These are phyloP conservation scores for Zootoca vivipara DNA, from an alignment of 2,113 vertebrate species.

Conservation along the genomic window DNA sequence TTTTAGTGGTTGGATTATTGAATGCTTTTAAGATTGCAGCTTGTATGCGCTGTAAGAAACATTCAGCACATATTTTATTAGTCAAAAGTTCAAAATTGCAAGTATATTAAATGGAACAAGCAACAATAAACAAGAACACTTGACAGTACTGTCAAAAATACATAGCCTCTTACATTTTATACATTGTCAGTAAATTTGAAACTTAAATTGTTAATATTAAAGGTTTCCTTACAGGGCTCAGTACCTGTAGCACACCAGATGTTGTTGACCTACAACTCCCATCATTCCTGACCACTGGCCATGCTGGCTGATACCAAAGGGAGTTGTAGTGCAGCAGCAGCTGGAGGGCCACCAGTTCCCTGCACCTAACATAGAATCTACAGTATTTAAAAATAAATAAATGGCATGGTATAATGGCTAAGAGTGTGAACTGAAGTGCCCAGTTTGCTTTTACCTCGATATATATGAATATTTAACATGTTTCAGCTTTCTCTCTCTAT, in stretches of 20 bases:
- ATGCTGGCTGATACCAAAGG: background rate
- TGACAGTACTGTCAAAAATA: background rate
- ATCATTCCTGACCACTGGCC: background rate
- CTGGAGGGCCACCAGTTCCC: background rate
- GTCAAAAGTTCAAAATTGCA: slow-evolving; percentile 14
- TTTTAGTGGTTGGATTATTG: slow-evolving; percentile 97
- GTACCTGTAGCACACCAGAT: background rate
- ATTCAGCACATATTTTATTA: slow-evolving; percentile 11
- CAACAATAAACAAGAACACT: background rate
- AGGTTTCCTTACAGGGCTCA: background rate
- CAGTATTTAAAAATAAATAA: too few species aligned
- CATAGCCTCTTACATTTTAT: background rate
- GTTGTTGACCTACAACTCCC: background rate
- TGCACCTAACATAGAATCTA: background rate
- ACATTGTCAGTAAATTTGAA: background rate
- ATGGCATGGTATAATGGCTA: background rate
- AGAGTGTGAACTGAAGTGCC: background rate
- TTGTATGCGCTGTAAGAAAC: slow-evolving; percentile 88
- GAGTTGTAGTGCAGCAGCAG: background rate
- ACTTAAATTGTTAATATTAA: background rate
- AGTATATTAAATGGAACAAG: background rate
- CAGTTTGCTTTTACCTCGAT: too few species aligned
- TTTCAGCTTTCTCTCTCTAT: background rate
- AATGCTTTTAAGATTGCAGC: slow-evolving; percentile 94
- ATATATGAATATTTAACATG: background rate